A percentile compares a stretch with the other conserved stretches of the same genome.
phyloP scores from a whole-genome alignment of 2,888 invertebrate species.

The Dynastes maya region DNA sequence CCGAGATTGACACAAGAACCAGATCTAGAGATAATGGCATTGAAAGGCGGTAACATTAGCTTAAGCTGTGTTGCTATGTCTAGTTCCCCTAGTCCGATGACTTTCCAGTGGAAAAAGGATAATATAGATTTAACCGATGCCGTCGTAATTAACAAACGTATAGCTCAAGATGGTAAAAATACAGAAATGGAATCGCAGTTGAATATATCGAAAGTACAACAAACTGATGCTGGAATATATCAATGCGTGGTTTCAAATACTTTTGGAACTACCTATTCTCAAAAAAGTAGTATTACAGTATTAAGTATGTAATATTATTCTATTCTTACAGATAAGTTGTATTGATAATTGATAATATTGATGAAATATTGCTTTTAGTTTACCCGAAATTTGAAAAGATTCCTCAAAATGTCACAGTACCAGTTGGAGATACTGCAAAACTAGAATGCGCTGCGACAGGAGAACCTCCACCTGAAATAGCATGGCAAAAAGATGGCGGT shows the following conservation, averaged over 20 bases:
- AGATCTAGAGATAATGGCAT: slow-evolving; percentile 84
- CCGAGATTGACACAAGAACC: slow-evolving; percentile 90
- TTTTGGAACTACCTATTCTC: slow-evolving; percentile 92
- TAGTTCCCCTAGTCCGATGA: slow-evolving; percentile 82
- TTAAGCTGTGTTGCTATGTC: slow-evolving; percentile 88
- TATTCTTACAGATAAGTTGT: slow-evolving; percentile 23
- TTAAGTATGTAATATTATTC: slow-evolving; percentile 75
- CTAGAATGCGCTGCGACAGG: slow-evolving; percentile 94
- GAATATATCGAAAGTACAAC: slow-evolving; percentile 82
- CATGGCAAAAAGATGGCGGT: slow-evolving; percentile 94
- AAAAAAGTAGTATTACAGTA: slow-evolving; percentile 89
- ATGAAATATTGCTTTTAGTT: slow-evolving; percentile 71
- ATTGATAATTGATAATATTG: too few relatives aligned
- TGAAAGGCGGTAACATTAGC: slow-evolving; percentile 89
- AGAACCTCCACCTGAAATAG: slow-evolving; percentile 90
- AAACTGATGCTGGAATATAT: slow-evolving; percentile 89
- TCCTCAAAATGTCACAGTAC: slow-evolving; percentile 88
- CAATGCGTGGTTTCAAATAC: slow-evolving; percentile 94
- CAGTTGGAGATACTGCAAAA: slow-evolving; percentile 88
- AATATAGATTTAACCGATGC: slow-evolving; percentile 75
- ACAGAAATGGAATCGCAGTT: slow-evolving; percentile 82
- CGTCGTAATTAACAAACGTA: slow-evolving; percentile 59
- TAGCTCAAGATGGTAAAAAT: slow-evolving; percentile 73
- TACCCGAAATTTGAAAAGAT: slow-evolving; percentile 90
- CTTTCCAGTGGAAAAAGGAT: slow-evolving; percentile 92